Percentiles rank a stretch among this genome's conserved stretches.
Evolutionary conservation across 2,113 vertebrate species (phyloP).

Genomic region (Onychostruthus taczanowskii): DNA sequence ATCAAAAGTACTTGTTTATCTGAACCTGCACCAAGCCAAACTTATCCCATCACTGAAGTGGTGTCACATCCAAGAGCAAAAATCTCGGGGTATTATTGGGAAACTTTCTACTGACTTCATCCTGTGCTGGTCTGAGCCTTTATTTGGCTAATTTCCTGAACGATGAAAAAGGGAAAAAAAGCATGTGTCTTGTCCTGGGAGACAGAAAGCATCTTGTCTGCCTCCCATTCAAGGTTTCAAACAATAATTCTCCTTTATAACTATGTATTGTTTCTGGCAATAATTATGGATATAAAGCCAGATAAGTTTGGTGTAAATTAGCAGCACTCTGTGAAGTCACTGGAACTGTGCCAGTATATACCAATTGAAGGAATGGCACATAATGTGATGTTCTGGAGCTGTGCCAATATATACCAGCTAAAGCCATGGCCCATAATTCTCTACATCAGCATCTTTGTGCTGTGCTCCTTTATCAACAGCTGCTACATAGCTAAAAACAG

Average conservation of each 20-base stretch:
- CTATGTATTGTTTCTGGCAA: constrained; percentile 38
- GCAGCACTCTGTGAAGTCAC: not conserved
- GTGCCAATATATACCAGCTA: constrained; percentile 1
- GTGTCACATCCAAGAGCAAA: not conserved
- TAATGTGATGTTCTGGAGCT: not conserved
- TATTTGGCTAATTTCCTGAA: constrained; percentile 23
- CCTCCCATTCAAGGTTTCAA: constrained; percentile 23
- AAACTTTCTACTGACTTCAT: not conserved
- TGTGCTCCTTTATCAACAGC: not conserved
- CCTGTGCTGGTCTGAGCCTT: not conserved
- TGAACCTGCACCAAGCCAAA: not conserved
- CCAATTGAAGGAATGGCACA: constrained; percentile 20
- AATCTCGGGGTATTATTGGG: not conserved
- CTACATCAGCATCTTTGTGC: not conserved
- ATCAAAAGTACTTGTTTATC: not conserved
- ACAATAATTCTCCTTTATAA: constrained; percentile 32
- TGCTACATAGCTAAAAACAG: not conserved
- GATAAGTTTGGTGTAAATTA: constrained; percentile 54
- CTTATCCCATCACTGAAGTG: not conserved
- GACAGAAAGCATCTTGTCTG: constrained; percentile 10
- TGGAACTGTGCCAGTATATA: constrained; percentile 6
- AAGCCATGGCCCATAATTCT: not conserved
- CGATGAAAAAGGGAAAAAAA: not conserved
- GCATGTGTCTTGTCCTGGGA: not conserved
- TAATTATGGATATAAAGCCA: constrained; percentile 34